Evolutionary conservation across 2,888 invertebrate species (phyloP).

Genomic region (Horisme vitalbata): DNA sequence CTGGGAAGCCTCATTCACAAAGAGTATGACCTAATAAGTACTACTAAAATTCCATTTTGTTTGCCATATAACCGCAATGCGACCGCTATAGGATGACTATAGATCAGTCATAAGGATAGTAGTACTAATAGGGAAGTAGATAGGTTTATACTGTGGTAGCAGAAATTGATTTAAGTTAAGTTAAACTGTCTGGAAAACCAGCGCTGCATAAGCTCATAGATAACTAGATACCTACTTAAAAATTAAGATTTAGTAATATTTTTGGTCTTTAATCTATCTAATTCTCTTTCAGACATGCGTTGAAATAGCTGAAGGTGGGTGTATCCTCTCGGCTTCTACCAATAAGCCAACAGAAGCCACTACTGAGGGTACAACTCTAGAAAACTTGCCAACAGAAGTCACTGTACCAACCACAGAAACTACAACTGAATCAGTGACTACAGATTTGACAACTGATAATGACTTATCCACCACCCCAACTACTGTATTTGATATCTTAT

Average conservation of each 20-base stretch:
- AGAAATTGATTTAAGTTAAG: too few species aligned
- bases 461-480: background rate
- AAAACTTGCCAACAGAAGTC: background rate
- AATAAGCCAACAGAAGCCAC: slow-evolving; percentile 1
- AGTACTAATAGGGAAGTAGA: too few species aligned
- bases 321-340: background rate
- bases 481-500: background rate
- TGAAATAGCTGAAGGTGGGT: slow-evolving; percentile 5
- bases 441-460: background rate
- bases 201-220: too few species aligned
- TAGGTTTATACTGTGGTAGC: too few species aligned
- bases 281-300: slow-evolving; percentile 17
- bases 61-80: too few species aligned
- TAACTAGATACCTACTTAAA: too few species aligned
- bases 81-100: too few species aligned
- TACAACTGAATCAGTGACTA: background rate
- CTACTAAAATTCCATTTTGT: too few species aligned
- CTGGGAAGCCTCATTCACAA: too few species aligned
- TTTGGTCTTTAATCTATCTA: background rate
- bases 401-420: background rate
- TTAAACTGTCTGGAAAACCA: too few species aligned
- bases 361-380: slow-evolving; percentile 6
- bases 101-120: too few species aligned
- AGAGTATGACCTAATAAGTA: too few species aligned
- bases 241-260: background rate